phyloP scores from a whole-genome alignment of 2,797 vertebrate genomes.

The Microcaecilia unicolor region DNA sequence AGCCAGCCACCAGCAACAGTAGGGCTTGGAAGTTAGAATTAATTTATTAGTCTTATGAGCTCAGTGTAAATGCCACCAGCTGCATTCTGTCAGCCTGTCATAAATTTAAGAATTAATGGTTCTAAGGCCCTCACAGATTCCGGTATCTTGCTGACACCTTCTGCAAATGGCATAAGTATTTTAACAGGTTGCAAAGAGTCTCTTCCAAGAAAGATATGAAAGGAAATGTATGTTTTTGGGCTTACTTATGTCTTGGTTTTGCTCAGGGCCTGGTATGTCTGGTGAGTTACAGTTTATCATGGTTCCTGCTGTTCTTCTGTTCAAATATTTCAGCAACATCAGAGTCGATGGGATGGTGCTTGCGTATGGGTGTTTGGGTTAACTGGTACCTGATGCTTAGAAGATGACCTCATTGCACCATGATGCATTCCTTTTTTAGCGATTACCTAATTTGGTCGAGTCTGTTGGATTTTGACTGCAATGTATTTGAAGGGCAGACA shows the following conservation, averaged over 20 bases:
- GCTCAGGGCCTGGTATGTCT: background rate
- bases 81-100: slow-evolving; percentile 34
- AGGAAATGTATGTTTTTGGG: background rate
- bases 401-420: slow-evolving; percentile 47
- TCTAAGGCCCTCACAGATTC: slow-evolving; percentile 20
- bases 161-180: slow-evolving; percentile 26
- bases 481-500: background rate
- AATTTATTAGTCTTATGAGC: slow-evolving; percentile 8
- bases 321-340: too few species aligned
- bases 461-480: background rate
- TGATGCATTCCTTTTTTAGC: slow-evolving; percentile 40
- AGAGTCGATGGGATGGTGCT: too few species aligned
- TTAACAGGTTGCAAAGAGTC: slow-evolving; percentile 25
- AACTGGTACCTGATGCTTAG: slow-evolving; percentile 47
- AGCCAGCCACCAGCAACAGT: background rate
- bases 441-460: slow-evolving; percentile 12
- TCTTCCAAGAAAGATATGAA: slow-evolving; percentile 21
- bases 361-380: too few species aligned
- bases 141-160: slow-evolving; percentile 18
- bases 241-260: background rate
- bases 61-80: slow-evolving; percentile 32
- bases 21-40: background rate
- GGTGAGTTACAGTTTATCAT: slow-evolving; percentile 22
- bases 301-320: slow-evolving; percentile 20
- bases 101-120: slow-evolving; percentile 26